Evolutionary conservation across 2,888 invertebrate genomes (phyloP), one percentile per base, ranked within the genome.

Genomic region (Agrotis exclamationis): DNA sequence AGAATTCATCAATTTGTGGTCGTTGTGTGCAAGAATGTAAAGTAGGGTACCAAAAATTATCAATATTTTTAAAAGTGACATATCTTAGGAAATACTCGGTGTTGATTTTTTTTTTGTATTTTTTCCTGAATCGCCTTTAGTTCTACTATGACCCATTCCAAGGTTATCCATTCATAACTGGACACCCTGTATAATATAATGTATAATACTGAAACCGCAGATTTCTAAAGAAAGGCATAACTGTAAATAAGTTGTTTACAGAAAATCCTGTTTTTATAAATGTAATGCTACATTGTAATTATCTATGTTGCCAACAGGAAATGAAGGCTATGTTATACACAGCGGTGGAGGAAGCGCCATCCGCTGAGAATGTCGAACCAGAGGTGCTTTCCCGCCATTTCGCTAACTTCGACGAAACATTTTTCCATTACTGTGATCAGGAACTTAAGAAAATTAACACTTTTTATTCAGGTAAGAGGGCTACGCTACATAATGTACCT

Each of bases 391-490:
- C 98, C 65, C 96, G 99, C 69, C 99, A 99, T 90, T 99, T 98
- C 95, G 98, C 99, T 24, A 98, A 99, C 88, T 99, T 99, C 91
- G 99, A 99, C 93, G 99, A 99, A 93, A 98, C 98, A 82, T 99
- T 99, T 94, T 99, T 99, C 93, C 98, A 98, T 87, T 99, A 98
- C 89, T 99, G 99, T 95, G 99, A 99, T 93, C 98, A 98, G 90
- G 99, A 99, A 94, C 96, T 99, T 64, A 98, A 98, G 85, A 99
- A 99, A 96, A 99, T 99, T 82, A 99, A 99, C 91, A 99, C 99
- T 65, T 99, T 99, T 94, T 99, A 98, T 93, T 98, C 99, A 91
- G 98, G 98, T 98, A 94, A 62, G 22, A 28, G 33, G 39, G 39
- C 33, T 33, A 33, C n/a, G n/a, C n/a, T 7, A 33, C 33, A 28